Evolutionary conservation across 2,888 invertebrate species (phyloP), one percentile per base, ranked within the genome.

Genomic region (Drosophila subquinaria): DNA sequence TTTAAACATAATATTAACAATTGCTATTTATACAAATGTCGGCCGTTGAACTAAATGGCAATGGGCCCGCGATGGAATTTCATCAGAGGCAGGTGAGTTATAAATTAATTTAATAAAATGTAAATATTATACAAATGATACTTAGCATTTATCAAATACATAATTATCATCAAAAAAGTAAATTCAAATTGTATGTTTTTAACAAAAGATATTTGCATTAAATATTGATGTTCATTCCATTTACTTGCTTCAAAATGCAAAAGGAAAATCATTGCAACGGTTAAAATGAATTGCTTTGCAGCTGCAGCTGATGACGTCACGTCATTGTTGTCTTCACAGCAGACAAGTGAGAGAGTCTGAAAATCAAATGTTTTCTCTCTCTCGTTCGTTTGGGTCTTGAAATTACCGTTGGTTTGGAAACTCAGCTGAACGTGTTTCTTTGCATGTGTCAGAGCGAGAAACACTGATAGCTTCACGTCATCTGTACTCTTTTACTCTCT

Each of bases 81-180:
- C 91, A 86, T 73, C 90, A 89, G 69, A 81, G 82, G 78, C 88
- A 91, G 91, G 91, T 91, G 64, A 90, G 89, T 83, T 2, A 42
- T 52, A 27, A 23, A 3, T 20, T n/a, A 48, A 6, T 38, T 38
- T 38, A n/a, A 6, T n/a, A n/a, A 38, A 30, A 8, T 30, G 2
- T 30, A 30, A 30, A 30, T 30, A 30, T 8, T 30, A 30, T 30
- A 2, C 8, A 30, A 30, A 27, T 27, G 6, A 27, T 27, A 30
- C 30, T 30, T 30, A 30, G 2, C 30, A 30, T 30, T 30, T 8
- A 30, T 8, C 2, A 30, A 30, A 5, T 23, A 4, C 23, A 23
- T 27, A 5, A 27, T 27, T 27, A 27, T 5, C 8, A 30, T 30
- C 1, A 27, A 27, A 27, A 30, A 30, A 30, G 1, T 1, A 8